These are phyloP conservation scores for Leptodirus hochenwartii DNA, from an alignment of 2,888 invertebrate genomes.

Conservation along the genomic window DNA sequence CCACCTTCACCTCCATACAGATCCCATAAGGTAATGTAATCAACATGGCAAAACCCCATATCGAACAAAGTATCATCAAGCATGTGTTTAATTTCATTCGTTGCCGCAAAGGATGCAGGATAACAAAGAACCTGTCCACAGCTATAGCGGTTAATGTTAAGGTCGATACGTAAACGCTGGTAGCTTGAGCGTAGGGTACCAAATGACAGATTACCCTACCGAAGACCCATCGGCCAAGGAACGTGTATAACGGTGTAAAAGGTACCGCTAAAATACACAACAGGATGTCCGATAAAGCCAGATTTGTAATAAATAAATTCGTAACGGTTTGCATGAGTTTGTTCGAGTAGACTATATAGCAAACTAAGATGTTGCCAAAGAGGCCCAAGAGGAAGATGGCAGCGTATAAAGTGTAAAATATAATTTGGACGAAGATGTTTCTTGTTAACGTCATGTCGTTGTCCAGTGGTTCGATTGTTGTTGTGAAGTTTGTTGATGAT, in stretches of 20 bases:
- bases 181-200: slow-evolving; percentile 72
- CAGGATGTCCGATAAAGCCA: slow-evolving; percentile 74
- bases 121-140: slow-evolving; percentile 79
- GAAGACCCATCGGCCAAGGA: slow-evolving; percentile 69
- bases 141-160: slow-evolving; percentile 84
- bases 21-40: slow-evolving; percentile 74
- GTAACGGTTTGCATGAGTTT: slow-evolving; percentile 84
- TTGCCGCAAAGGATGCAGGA: slow-evolving; percentile 71
- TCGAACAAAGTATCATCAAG: slow-evolving; percentile 53
- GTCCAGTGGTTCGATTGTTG: slow-evolving; percentile 11
- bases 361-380: slow-evolving; percentile 66
- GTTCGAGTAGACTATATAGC: slow-evolving; percentile 70
- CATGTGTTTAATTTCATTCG: slow-evolving; percentile 65
- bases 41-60: slow-evolving; percentile 66
- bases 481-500: slow-evolving; percentile 12
- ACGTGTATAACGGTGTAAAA: slow-evolving; percentile 75
- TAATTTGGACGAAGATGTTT: slow-evolving; percentile 41
- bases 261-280: slow-evolving; percentile 73
- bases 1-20: slow-evolving; percentile 46
- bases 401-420: slow-evolving; percentile 55
- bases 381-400: slow-evolving; percentile 66
- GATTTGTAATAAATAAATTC: slow-evolving; percentile 77
- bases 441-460: too few relatives aligned
- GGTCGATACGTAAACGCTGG: slow-evolving; percentile 79
- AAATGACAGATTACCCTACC: slow-evolving; percentile 67